phyloP scores from a whole-genome alignment of 2,888 invertebrate species.

The Apodemia mormo region DNA sequence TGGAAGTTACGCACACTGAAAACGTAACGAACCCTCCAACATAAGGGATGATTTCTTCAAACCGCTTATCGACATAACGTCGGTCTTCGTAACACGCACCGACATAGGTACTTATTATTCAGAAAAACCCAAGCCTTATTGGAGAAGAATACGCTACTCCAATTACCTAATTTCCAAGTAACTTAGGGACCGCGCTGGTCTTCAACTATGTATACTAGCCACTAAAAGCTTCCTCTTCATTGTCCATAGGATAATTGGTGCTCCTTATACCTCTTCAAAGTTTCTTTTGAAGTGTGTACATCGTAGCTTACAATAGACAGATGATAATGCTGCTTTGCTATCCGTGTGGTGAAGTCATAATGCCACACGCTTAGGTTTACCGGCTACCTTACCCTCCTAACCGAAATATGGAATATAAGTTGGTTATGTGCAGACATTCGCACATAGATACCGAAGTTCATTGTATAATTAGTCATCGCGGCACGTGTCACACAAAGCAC shows the following conservation, averaged over 20 bases:
- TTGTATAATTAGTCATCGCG: no score
- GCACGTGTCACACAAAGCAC: no score
- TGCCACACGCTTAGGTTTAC: no score
- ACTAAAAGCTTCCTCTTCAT: conserved; percentile 19
- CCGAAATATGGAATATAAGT: no score
- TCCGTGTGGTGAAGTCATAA: no score
- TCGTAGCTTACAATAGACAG: no score
- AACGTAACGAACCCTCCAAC: conserved; percentile 26
- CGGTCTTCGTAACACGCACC: conserved; percentile 17
- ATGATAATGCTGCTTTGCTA: no score
- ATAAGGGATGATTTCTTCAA: conserved; percentile 27
- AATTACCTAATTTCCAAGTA: background rate
- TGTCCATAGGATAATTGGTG: conserved; percentile 18
- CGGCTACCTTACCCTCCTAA: no score
- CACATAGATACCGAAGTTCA: no score
- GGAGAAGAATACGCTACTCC: background rate
- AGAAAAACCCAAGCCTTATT: background rate
- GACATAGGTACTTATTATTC: conserved; percentile 24
- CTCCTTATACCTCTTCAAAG: background rate
- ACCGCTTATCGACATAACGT: conserved; percentile 16
- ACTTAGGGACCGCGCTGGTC: background rate
- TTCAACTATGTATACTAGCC: conserved; percentile 12
- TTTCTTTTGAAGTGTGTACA: background rate
- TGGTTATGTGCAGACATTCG: no score
- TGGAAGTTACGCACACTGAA: conserved; percentile 25